These are phyloP conservation scores for Ditylenchus dipsaci DNA, from an alignment of 1,140 invertebrate species.

Conservation along the genomic window DNA sequence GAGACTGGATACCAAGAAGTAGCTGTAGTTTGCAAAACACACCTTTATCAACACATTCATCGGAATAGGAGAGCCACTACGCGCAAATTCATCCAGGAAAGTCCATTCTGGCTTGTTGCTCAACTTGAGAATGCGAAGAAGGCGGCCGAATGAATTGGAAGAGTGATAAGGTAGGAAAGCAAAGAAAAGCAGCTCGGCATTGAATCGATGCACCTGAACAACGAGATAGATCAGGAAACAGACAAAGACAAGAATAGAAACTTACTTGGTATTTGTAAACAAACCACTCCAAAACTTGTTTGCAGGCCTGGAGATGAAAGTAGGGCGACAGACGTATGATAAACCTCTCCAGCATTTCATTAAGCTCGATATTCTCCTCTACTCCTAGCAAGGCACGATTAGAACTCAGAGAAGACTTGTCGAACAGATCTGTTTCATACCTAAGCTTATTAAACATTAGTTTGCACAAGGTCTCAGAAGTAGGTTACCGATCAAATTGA, in stretches of 20 bases:
- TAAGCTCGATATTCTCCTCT: conserved; percentile 30
- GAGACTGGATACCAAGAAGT: conserved; percentile 17
- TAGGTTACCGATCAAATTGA: conserved; percentile 10
- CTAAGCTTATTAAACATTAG: background rate
- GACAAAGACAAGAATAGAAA: background rate
- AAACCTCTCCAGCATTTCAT: conserved; percentile 27
- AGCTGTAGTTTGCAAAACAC: conserved; percentile 16
- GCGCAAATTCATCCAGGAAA: conserved; percentile 25
- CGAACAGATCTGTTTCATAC: conserved; percentile 30
- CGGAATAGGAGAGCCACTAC: conserved; percentile 34
- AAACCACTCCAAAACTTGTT: conserved; percentile 43
- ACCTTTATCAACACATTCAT: conserved; percentile 10
- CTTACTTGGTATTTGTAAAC: conserved; percentile 43
- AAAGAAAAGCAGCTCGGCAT: conserved; percentile 31
- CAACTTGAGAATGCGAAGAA: conserved; percentile 36
- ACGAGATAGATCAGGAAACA: background rate
- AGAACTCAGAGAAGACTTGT: conserved; percentile 17
- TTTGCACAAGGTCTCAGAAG: no score
- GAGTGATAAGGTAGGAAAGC: conserved; percentile 38
- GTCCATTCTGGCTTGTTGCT: conserved; percentile 24
- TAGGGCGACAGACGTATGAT: conserved; percentile 32
- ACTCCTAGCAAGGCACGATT: conserved; percentile 30
- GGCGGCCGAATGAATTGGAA: conserved; percentile 36
- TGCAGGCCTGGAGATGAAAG: conserved; percentile 43
- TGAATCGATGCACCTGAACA: conserved; percentile 38